phyloP scores from a whole-genome alignment of 2,888 invertebrate genomes.

The Seira sanloemensis region DNA sequence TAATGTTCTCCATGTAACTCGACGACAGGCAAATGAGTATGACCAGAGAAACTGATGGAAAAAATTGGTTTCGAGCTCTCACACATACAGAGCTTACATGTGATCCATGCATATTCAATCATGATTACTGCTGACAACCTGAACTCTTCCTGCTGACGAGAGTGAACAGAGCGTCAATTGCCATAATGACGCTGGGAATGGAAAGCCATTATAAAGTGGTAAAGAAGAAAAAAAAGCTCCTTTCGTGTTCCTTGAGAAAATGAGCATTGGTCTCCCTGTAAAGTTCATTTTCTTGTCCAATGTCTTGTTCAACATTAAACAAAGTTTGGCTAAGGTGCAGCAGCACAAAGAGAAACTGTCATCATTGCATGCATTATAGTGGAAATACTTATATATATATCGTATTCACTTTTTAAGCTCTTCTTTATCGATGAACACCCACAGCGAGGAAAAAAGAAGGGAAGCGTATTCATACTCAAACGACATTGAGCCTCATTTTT shows the following conservation, averaged over 20 bases:
- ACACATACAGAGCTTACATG: no score
- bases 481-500: not conserved
- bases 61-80: no score
- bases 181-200: no score
- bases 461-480: conserved; percentile 5
- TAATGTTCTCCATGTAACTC: no score
- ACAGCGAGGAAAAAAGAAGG: conserved; percentile 46
- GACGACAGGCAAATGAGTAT: no score
- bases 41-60: no score
- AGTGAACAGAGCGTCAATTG: no score
- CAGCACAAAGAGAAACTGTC: not conserved
- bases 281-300: not conserved
- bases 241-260: no score
- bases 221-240: not conserved
- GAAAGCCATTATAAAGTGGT: conserved; percentile 9
- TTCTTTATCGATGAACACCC: conserved; percentile 57
- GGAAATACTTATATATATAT: not conserved
- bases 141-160: no score
- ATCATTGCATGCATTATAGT: not conserved
- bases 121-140: no score
- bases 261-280: not conserved
- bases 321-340: no score
- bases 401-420: conserved; percentile 44
- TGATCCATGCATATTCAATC: no score
- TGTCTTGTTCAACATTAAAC: not conserved